Evolutionary conservation across 2,888 invertebrate species (phyloP), one percentile per base, ranked within the genome.

Genomic region (Harpalus rufipes): DNA sequence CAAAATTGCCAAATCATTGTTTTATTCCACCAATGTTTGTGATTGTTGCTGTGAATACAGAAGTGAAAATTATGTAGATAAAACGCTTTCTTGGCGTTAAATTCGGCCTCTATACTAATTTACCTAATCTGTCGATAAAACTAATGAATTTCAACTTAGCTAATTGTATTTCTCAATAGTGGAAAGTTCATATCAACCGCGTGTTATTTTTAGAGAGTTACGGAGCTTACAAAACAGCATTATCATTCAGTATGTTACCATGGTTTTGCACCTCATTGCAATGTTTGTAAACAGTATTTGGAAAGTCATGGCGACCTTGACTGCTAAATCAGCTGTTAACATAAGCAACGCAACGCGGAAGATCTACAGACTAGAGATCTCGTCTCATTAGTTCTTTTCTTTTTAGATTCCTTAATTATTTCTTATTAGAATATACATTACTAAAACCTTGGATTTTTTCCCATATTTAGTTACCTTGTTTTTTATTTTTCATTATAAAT

Each of bases 181-280:
- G 56, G 56, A 56, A 56, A 56, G 56, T 56, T 56, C 56, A 56
- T 56, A 56, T 56, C 56, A 56, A 56, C 56, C n/a, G 56, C 56
- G 32, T 0, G 32, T 6, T 21, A 5, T 32, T 56, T 56, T 56
- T 56, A 56, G 56, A 56, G 56, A 56, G 56, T n/a, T 56, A 10
- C 56, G n/a, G 56, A 56, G n/a, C 32, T 56, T 56, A 56, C 56
- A 56, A 56, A 56, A 56, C 56, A 32, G 32, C 32, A 32, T n/a
- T 56, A 56, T n/a, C 10, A 56, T 56, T n/a, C n/a, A n/a, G 10
- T 56, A n/a, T 56, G 56, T 56, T n/a, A 3, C 12, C 10, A 10
- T 56, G 6, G n/a, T 56, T n/a, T n/a, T 56, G 56, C 10, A 56
- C 32, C 25, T 25, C 25, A 25, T 25, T 32, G n/a, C 56, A 6